phyloP scores from a whole-genome alignment of 2,797 vertebrate genomes.

The Myiotriccus ornatus region DNA sequence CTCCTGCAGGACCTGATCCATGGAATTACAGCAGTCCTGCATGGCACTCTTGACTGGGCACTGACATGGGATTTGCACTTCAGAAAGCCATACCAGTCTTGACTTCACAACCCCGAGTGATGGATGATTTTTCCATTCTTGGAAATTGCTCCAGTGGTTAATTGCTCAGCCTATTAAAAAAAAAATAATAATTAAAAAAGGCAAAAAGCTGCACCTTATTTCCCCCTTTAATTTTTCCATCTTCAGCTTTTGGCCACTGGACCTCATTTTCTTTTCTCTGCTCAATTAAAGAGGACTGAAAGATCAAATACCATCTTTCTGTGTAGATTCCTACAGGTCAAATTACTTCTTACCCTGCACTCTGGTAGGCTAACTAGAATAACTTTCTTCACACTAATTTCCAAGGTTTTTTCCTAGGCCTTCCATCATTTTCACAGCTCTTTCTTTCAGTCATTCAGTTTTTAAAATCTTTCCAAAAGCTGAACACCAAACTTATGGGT shows the following conservation, averaged over 20 bases:
- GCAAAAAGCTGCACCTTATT: not conserved
- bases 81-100: constrained; percentile 17
- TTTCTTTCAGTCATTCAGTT: not conserved
- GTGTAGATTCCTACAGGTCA: constrained; percentile 15
- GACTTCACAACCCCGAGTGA: constrained; percentile 10
- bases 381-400: not conserved
- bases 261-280: constrained; percentile 40
- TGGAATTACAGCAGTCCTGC: not conserved
- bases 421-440: constrained; percentile 11
- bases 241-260: constrained; percentile 11
- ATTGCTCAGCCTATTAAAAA: constrained; percentile 13
- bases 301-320: constrained; percentile 34
- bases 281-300: constrained; percentile 35
- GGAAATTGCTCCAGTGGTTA: constrained; percentile 52
- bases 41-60: not conserved
- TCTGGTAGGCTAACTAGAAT: not conserved
- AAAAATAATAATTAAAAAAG: not conserved
- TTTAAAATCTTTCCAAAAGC: not conserved
- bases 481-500: not conserved
- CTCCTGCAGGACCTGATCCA: not conserved
- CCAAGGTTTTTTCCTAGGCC: not conserved
- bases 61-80: not conserved
- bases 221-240: constrained; percentile 36
- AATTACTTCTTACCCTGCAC: constrained; percentile 28
- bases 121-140: constrained; percentile 49